These are phyloP conservation scores for Pammene aurita DNA, from an alignment of 2,888 invertebrate species.

Conservation along the genomic window DNA sequence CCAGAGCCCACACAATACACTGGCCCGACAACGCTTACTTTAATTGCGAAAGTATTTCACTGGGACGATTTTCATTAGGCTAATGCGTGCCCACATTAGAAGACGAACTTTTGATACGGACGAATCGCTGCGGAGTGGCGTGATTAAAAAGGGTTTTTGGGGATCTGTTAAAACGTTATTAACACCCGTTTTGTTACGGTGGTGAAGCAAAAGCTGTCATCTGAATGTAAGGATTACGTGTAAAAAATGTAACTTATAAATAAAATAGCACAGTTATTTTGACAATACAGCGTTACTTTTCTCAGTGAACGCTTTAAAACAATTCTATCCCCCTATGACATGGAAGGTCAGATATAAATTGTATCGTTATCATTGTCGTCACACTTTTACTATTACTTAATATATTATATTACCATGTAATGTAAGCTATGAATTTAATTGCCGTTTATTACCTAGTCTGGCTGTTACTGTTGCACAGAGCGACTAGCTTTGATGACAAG, in stretches of 20 bases:
- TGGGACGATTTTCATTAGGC: slow-evolving; percentile 62
- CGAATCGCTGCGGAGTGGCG: slow-evolving; percentile 44
- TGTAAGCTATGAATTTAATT: no score
- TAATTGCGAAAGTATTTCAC: slow-evolving; percentile 67
- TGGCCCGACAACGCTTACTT: slow-evolving; percentile 59
- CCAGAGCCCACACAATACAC: slow-evolving; percentile 55
- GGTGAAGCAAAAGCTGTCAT: neutral
- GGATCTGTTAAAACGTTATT: slow-evolving; percentile 43
- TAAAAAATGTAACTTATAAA: neutral
- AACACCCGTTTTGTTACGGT: slow-evolving; percentile 16
- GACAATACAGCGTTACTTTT: no score
- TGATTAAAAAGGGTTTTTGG: slow-evolving; percentile 52
- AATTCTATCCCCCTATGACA: no score
- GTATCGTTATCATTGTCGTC: no score
- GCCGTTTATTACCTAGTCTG: no score
- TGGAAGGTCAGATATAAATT: no score
- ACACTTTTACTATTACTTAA: no score
- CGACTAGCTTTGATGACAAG: neutral
- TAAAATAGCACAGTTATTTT: no score
- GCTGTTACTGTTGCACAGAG: no score
- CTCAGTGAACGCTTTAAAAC: no score
- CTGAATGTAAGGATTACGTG: neutral
- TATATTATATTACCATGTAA: no score
- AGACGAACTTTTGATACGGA: slow-evolving; percentile 49
- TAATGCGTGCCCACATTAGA: slow-evolving; percentile 55